Base-by-base conservation (phyloP, 1,140 invertebrate species). In the Oscheius sp. region DNA sequence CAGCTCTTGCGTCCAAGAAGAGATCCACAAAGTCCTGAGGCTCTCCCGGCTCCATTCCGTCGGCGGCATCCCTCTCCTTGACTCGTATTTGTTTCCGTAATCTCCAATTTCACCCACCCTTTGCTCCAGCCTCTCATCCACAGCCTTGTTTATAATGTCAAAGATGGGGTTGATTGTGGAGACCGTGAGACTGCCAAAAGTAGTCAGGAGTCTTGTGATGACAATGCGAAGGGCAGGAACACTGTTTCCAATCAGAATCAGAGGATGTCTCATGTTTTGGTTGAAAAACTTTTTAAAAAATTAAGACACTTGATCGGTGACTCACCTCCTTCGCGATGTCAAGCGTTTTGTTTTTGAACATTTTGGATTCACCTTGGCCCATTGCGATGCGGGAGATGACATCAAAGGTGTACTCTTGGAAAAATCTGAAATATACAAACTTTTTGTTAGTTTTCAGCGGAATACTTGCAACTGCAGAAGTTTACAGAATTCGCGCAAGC, bases 351-450 rank as follows among this genome's bases (percentile, higher is more conserved):
- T 75, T 75, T 4, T 65, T 34, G 36, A 71, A 75, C 66, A 70
- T 68, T 29, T 18, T 23, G 3, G 55, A 64, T 7, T 45, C 73
- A 10, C 42, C 38, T 26, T 75, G 73, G 1, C 73, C 73, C 45
- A 75, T 49, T 0, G 73, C 73, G 31, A 75, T 36, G 26, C 73
- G 38, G n/a, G 64, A 58, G 31, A 71, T 72, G 10, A 72, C 42
- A 35, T 75, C 73, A 20, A 75, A 29, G 1, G 67, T 75, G 68
- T 70, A 64, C 52, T 75, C 67, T 63, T 75, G 73, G 46, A 64
- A 75, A 49, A 36, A 64, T 29, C 20, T 35, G 65, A n/a, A n/a
- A n/a, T n/a, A n/a, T n/a, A n/a, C n/a, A n/a, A n/a, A n/a, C n/a
- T n/a, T n/a, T n/a, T n/a, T n/a, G n/a, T n/a, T n/a, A n/a, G n/a